Conservation (phyloP, 2,797 vertebrate species). For the Chaetophractus vellerosus region DNA sequence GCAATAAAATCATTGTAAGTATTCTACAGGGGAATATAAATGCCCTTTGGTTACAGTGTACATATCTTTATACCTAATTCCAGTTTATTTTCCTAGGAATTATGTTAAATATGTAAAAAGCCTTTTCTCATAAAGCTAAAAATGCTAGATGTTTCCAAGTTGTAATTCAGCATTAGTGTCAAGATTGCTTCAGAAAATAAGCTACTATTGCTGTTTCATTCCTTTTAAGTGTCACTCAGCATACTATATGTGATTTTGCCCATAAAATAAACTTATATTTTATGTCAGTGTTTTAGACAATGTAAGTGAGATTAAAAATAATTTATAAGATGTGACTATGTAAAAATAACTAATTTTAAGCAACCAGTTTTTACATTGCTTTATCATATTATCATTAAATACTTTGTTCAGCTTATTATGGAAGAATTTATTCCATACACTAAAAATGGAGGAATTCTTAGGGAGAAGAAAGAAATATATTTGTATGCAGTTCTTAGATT, state of each 20-base stretch:
- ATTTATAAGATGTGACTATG: slow-evolving; percentile 82
- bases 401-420: slow-evolving; percentile 82
- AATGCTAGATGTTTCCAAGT: slow-evolving; percentile 89
- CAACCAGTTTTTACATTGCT: slow-evolving; percentile 81
- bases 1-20: slow-evolving; percentile 96
- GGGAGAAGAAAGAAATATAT: neutral
- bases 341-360: slow-evolving; percentile 62
- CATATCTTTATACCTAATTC: slow-evolving; percentile 94
- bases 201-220: slow-evolving; percentile 87
- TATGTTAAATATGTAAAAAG: slow-evolving; percentile 96
- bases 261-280: slow-evolving; percentile 89
- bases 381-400: slow-evolving; percentile 82
- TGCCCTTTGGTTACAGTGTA: slow-evolving; percentile 94
- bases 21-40: slow-evolving; percentile 94
- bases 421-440: slow-evolving; percentile 70
- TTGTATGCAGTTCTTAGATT: neutral
- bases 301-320: slow-evolving; percentile 84
- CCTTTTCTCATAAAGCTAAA: slow-evolving; percentile 92
- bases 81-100: slow-evolving; percentile 94
- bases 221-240: slow-evolving; percentile 90
- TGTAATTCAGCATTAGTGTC: slow-evolving; percentile 92
- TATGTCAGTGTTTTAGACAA: slow-evolving; percentile 87
- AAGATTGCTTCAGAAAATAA: slow-evolving; percentile 90
- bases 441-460: slow-evolving; percentile 83
- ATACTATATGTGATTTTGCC: slow-evolving; percentile 87